Evolutionary conservation across 2,113 vertebrate genomes (phyloP).

Genomic region (Polypterus senegalus): DNA sequence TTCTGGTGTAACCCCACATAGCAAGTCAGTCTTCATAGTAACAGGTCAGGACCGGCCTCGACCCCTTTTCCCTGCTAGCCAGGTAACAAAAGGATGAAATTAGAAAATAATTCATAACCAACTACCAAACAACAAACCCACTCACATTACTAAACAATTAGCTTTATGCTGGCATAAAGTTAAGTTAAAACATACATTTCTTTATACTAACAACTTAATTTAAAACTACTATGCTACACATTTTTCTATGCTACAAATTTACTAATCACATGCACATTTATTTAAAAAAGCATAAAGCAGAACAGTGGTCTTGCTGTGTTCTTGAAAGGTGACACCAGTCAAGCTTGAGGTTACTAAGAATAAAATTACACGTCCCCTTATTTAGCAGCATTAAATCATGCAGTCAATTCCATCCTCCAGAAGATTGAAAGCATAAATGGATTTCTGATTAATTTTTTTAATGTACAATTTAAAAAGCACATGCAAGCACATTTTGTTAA

Average conservation of each 20-base stretch:
- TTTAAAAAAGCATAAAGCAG: conserved; percentile 18
- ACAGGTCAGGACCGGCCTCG: conserved; percentile 83
- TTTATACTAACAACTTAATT: too few relatives aligned
- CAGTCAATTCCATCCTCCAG: conserved; percentile 17
- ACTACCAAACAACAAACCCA: conserved; percentile 11
- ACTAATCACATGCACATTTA: conserved; percentile 25
- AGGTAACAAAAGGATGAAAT: conserved; percentile 96
- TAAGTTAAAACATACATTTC: too few relatives aligned
- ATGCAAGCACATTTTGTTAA: conserved; percentile 35
- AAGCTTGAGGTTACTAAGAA: conserved; percentile 10
- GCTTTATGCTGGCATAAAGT: too few relatives aligned
- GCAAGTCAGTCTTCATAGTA: conserved; percentile 93
- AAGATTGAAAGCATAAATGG: neutral
- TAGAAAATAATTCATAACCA: conserved; percentile 48
- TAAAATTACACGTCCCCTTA: conserved; percentile 1
- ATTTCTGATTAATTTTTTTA: too few relatives aligned
- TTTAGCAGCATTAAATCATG: conserved; percentile 24
- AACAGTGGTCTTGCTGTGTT: conserved; percentile 10
- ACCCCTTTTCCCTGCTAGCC: conserved; percentile 93
- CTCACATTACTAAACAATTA: neutral
- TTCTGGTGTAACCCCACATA: conserved; percentile 96
- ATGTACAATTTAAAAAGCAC: conserved; percentile 6
- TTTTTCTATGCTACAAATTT: conserved; percentile 11
- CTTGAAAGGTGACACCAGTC: conserved; percentile 9
- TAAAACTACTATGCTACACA: too few relatives aligned